These are phyloP conservation scores for Oxycera nigricornis DNA, from an alignment of 2,888 invertebrate species.

Conservation along the genomic window DNA sequence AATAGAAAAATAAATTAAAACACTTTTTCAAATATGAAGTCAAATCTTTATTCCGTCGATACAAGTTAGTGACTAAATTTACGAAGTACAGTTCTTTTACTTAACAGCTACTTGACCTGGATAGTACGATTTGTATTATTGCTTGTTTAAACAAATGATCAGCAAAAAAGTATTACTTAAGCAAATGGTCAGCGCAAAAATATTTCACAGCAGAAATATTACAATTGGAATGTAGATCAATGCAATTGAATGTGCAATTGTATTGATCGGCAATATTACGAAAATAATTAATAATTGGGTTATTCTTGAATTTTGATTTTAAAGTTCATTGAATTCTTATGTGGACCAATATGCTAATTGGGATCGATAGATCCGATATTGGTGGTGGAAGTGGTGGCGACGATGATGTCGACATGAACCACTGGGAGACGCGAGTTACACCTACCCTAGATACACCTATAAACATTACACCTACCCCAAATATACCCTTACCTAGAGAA, in stretches of 20 bases:
- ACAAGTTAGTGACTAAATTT: neutral
- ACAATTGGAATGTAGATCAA: neutral
- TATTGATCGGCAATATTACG: neutral
- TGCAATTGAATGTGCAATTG: constrained; percentile 4
- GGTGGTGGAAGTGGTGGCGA: constrained; percentile 9
- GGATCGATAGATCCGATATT: neutral
- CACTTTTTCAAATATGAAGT: too few relatives aligned
- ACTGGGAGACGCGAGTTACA: too few relatives aligned
- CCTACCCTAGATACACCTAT: too few relatives aligned
- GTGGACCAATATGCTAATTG: neutral
- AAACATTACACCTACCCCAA: too few relatives aligned
- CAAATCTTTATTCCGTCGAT: neutral
- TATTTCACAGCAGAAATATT: too few relatives aligned
- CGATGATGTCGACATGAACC: constrained; percentile 7
- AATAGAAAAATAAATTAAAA: too few relatives aligned
- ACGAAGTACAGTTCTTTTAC: neutral
- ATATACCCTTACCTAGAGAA: too few relatives aligned
- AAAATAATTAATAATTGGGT: neutral
- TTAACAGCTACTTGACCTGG: neutral
- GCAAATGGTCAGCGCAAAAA: too few relatives aligned
- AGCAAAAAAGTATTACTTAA: too few relatives aligned
- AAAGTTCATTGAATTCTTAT: neutral
- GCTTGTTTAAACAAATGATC: constrained; percentile 1
- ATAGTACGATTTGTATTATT: neutral
- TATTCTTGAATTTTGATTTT: neutral